Percentiles rank a stretch among this genome's conserved stretches.
Conservation (phyloP, 1,140 invertebrate species). For the Leptopilina boulardi region DNA sequence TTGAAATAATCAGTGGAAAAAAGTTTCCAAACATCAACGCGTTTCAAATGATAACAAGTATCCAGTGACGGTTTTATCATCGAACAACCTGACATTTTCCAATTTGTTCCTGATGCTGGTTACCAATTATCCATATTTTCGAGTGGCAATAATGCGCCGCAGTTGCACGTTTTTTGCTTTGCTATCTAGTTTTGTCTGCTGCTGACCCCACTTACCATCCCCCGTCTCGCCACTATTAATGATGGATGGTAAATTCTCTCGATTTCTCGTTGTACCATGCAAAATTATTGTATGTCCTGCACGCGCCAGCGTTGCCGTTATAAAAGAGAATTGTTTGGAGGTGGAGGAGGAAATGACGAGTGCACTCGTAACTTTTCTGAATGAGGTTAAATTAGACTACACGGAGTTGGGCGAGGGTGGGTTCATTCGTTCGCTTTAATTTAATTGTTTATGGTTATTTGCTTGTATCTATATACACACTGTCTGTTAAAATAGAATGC, state of each 20-base stretch:
- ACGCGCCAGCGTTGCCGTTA: slow-evolving; percentile 24
- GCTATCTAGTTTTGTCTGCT: neutral
- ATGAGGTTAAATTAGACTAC: slow-evolving; percentile 28
- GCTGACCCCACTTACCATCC: neutral
- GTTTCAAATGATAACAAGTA: slow-evolving; percentile 32
- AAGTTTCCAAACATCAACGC: too few relatives aligned
- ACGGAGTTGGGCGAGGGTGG: neutral
- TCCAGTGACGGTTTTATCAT: slow-evolving; percentile 27
- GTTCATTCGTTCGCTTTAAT: slow-evolving; percentile 23
- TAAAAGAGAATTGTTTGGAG: neutral
- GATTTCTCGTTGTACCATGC: slow-evolving; percentile 25
- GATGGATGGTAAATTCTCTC: slow-evolving; percentile 30
- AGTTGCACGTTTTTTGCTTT: slow-evolving; percentile 39
- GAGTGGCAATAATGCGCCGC: slow-evolving; percentile 34
- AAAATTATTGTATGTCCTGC: slow-evolving; percentile 26
- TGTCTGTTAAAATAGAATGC: neutral
- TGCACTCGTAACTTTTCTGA: slow-evolving; percentile 25
- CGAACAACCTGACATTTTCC: slow-evolving; percentile 30
- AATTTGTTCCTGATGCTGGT: slow-evolving; percentile 40
- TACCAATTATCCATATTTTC: slow-evolving; percentile 39
- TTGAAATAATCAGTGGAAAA: too few relatives aligned
- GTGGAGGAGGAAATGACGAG: slow-evolving; percentile 22
- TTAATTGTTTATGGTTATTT: slow-evolving; percentile 18
- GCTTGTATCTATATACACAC: neutral
- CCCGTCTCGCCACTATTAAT: slow-evolving; percentile 16